Evolutionary conservation across 2,888 invertebrate species (phyloP), one percentile per base, ranked within the genome.

Genomic region (Parascotia fuliginaria): DNA sequence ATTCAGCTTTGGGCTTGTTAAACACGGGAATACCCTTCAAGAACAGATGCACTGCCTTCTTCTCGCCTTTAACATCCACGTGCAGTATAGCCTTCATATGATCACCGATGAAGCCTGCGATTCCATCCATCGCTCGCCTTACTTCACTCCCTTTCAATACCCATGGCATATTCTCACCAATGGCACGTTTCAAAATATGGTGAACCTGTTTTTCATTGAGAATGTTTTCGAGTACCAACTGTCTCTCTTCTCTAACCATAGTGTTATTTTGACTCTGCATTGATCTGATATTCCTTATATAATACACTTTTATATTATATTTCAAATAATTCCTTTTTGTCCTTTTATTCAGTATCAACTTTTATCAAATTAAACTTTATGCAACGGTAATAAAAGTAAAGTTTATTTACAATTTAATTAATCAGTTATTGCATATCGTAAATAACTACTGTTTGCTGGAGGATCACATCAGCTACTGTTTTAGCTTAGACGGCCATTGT

Each of bases 81-180:
- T 61, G 56, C 1, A 89, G 49, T 0, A 81, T 5, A 28, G 28
- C 28, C 11, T 28, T 28, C 28, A 28, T 65, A 52, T 89, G 89
- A 38, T 87, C 89, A 1, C 83, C 89, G 0, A 89, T 71, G 63
- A 83, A 88, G 0, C 89, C 89, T 0, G 79, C 72, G 0, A 88
- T 34, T 0, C 88, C 88, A 0, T 75, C 70, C 0, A 68, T 43
- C 0, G 86, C 85, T 0, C 78, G 66, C 5, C 42, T 64, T 9
- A 82, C 42, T 1, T 78, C 28, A 28, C 11, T 28, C 28, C 28
- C 11, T 11, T 28, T 28, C 1, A 11, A 28, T 4, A 11, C 5
- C 42, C 69, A 52, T 61, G 68, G 70, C 0, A 45, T 55, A 7
- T 64, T 46, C 7, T 55, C 57, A 0, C 61, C 65, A 0, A 65